Conservation (phyloP, 2,797 vertebrate species). For the Hyperoplus immaculatus region DNA sequence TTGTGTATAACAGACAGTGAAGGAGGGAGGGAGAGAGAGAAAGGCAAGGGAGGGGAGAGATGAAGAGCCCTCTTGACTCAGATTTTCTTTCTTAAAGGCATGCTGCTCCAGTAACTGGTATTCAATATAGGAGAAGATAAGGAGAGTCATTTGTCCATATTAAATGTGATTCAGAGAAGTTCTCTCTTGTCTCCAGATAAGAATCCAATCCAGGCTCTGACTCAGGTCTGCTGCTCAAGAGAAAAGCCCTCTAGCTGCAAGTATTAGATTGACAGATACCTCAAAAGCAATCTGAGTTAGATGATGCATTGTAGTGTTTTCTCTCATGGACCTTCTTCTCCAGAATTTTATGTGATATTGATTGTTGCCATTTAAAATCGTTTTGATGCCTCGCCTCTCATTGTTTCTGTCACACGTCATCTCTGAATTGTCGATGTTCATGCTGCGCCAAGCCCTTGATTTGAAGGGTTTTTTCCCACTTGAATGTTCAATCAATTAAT, state of each 20-base stretch:
- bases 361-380: constrained; percentile 69
- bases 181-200: constrained; percentile 68
- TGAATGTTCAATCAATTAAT: constrained; percentile 69
- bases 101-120: constrained; percentile 57
- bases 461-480: constrained; percentile 60
- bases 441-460: constrained; percentile 34
- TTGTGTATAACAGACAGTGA: constrained; percentile 61
- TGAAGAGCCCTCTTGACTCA: constrained; percentile 65
- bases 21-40: constrained; percentile 20
- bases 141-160: constrained; percentile 83
- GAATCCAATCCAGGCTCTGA: constrained; percentile 66
- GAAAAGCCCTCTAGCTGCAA: constrained; percentile 21
- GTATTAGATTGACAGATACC: constrained; percentile 55
- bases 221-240: constrained; percentile 32
- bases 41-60: constrained; percentile 25
- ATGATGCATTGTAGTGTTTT: constrained; percentile 27
- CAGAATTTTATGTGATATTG: constrained; percentile 44
- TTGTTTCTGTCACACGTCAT: constrained; percentile 48
- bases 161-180: constrained; percentile 75
- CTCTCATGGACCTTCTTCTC: constrained; percentile 31
- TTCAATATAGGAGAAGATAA: constrained; percentile 75
- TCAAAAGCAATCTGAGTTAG: constrained; percentile 46
- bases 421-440: constrained; percentile 58
- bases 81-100: constrained; percentile 65
- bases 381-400: constrained; percentile 30